Base-by-base conservation (phyloP, 1,140 invertebrate genomes). In the Anoplophora glabripennis region DNA sequence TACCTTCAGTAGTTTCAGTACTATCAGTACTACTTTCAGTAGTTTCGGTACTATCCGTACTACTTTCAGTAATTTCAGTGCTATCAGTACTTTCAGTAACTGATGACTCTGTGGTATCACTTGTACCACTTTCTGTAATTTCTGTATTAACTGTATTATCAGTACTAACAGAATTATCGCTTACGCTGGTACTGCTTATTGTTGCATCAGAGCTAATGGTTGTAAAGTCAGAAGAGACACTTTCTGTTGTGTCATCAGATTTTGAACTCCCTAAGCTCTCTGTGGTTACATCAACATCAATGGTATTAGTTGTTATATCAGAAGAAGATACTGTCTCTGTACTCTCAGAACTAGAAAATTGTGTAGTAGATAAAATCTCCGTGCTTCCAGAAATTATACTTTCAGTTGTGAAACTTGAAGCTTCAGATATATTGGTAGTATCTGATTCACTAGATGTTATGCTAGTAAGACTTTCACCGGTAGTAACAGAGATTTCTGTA, bases 401-500 rank as follows among this genome's bases (percentile, higher is more conserved):
- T 37, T 17, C 45, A 11, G 9, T 54, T 54, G 17, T 35, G 45
- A 58, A n/a, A 36, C 21, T 52, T 49, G 47, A 48, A n/a, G 40
- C 49, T 56, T 66, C 60, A 34, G 38, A 17, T 55, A 44, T 4
- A 12, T 33, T 4, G 12, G 33, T 35, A 8, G 4, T 4, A n/a
- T 12, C n/a, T 14, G 47, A 28, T 28, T 28, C 21, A 28, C 14
- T 3, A 11, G n/a, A 42, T 42, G 5, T 42, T 42, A n/a, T 42
- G 17, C 41, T n/a, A 42, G 11, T 8, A 7, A 17, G 9, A 15
- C 41, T 14, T 28, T 40, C 46, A 41, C 17, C 41, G 38, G 52
- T 45, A 0, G 14, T 34, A 18, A 67, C 63, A 11, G 64, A 52
- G 8, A 65, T 53, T 66, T 59, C 59, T 35, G 71, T 71, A 7